phyloP scores from a whole-genome alignment of 2,888 invertebrate species.

The Idaea aversata region DNA sequence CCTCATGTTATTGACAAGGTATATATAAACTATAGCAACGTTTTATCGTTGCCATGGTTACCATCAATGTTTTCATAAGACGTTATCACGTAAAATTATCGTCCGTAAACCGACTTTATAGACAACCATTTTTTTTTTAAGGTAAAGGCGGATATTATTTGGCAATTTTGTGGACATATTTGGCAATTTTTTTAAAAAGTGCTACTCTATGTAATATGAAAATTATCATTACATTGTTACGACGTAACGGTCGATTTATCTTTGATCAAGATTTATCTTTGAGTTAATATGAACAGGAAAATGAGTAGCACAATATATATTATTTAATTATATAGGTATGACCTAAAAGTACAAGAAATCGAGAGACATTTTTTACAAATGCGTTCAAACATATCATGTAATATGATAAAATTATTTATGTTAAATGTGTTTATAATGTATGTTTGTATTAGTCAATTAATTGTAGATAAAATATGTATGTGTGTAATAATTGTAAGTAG shows the following conservation, averaged over 20 bases:
- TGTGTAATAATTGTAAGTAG: constrained; percentile 33
- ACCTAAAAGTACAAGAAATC: constrained; percentile 24
- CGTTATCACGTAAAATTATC: too few relatives aligned
- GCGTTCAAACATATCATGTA: constrained; percentile 61
- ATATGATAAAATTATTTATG: constrained; percentile 38
- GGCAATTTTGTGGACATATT: too few relatives aligned
- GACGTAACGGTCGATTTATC: background rate
- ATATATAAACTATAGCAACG: too few relatives aligned
- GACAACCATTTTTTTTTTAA: too few relatives aligned
- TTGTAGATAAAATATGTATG: constrained; percentile 31
- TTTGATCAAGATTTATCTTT: background rate
- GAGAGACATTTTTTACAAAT: constrained; percentile 42
- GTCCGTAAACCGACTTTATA: too few relatives aligned
- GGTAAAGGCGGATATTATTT: too few relatives aligned
- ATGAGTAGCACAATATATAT: background rate
- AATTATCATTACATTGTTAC: background rate
- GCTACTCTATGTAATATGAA: background rate
- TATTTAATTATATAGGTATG: background rate
- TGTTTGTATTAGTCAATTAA: constrained; percentile 39
- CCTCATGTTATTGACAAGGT: too few relatives aligned
- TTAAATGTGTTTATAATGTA: constrained; percentile 16
- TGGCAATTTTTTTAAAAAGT: background rate
- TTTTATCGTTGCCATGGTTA: too few relatives aligned
- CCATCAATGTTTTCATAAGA: too few relatives aligned
- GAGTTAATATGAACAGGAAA: background rate